Base-by-base conservation (phyloP, 2,797 vertebrate species). In the Poecilia gillii region DNA sequence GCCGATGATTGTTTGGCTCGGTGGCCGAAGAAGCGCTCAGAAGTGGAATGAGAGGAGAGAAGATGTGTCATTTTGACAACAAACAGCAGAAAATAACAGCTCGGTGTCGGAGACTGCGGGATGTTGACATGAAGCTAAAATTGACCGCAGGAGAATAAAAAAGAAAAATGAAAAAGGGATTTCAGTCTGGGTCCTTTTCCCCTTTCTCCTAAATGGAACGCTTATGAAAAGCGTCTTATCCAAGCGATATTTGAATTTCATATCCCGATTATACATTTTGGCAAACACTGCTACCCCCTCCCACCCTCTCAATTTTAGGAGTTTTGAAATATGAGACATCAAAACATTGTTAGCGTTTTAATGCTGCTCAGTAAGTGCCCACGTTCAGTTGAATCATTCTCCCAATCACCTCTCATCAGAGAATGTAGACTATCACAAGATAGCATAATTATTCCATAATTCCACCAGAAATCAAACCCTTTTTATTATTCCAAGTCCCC, bases 381-480 rank as follows among this genome's bases (percentile, higher is more conserved):
- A 88, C 95, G 97, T 97, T 96, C 94, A 96, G 86, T 93, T 93
- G 94, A 94, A 96, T 95, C 93, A 95, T 96, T 95, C 94, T 91
- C 92, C 90, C 95, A 94, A 92, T 96, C 95, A 94, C 96, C 96
- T 97, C 94, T 96, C 96, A 97, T 97, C 97, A 94, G 94, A 96
- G 97, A 97, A 97, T 96, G 95, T 95, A 97, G 96, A 97, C 98
- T 97, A 98, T 98, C 96, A 97, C 94, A 95, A 97, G 96, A 98
- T 97, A 96, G 97, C 97, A 97, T 97, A 98, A 98, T 99, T 99
- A 98, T 98, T 96, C 97, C 92, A 92, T 97, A 97, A 98, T 97
- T 98, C 97, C 97, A 97, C 97, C 97, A 98, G 97, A 97, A 99
- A 98, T 98, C 96, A 97, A 95, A 96, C 96, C 96, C 78, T 84